Base-by-base conservation (phyloP, 2,113 vertebrate genomes). In the Poeciliopsis occidentalis region DNA sequence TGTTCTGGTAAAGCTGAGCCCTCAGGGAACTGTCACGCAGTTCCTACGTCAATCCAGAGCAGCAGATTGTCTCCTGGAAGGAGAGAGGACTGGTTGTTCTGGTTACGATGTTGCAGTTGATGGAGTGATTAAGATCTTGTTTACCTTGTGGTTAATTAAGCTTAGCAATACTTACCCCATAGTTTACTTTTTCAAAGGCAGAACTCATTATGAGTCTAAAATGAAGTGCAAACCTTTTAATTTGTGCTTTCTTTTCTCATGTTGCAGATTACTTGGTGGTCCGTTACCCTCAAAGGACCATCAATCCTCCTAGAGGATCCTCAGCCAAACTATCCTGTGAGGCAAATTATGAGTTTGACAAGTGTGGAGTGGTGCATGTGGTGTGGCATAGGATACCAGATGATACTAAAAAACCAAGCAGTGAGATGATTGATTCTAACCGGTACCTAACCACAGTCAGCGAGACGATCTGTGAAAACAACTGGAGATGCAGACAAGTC, bases 371-470 rank as follows among this genome's bases (percentile, higher is more conserved):
- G 24, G 27, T 89, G 8, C 47, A 73, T 0, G 89, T 31, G 0
- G 37, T 17, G 0, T 92, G 91, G 89, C 2, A 0, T n/a, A 3
- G 51, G 0, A 0, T 10, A 19, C 1, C 0, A 3, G 0, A 47
- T 1, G 6, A 19, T 13, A 44, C 4, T 29, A 29, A 2, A 29
- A 29, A 2, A 0, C 0, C 8, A 0, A 1, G 0, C 0, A 0
- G 0, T 0, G 7, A 29, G 64, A 73, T 91, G 61, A 85, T 1
- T 0, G 22, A 92, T 8, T 79, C 85, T 29, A 1, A 2, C 2
- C 82, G 22, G 60, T 87, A 83, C 83, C 12, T 83, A 2, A 91
- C 82, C 29, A 81, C 67, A 0, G 87, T 92, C 8, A 89, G 22
- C 2, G 91, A 92, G 73, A 89, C 80, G 0, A 0, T 4, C 19